A percentile compares a stretch with the other conserved stretches of the same genome.
These are phyloP conservation scores for Pipistrellus pipistrellus DNA, from an alignment of 2,797 vertebrate genomes.

Conservation along the genomic window DNA sequence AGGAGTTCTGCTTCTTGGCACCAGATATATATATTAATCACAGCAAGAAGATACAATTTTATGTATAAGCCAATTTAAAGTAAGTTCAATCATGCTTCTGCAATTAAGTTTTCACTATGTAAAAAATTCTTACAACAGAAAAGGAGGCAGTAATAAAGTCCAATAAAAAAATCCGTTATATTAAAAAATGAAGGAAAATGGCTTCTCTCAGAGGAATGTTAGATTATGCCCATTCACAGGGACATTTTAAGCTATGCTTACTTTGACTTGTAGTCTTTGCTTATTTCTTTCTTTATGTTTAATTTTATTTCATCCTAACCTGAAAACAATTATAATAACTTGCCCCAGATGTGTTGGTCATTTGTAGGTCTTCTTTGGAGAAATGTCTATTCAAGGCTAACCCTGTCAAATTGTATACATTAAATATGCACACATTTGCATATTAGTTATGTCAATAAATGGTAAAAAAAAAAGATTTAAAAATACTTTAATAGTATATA, in stretches of 20 bases:
- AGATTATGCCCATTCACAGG: background rate
- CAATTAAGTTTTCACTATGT: background rate
- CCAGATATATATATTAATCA: background rate
- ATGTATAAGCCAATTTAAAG: background rate
- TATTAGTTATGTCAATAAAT: background rate
- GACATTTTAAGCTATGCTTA: background rate
- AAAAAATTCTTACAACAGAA: background rate
- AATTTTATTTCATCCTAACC: slow-evolving; percentile 38
- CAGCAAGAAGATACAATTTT: background rate
- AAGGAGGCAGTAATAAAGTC: background rate
- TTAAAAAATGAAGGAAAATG: background rate
- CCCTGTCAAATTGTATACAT: background rate
- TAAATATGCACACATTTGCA: background rate
- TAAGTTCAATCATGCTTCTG: background rate
- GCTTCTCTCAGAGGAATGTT: background rate
- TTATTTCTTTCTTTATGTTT: background rate
- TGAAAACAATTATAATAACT: background rate
- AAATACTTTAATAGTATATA: background rate
- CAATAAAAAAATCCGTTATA: background rate
- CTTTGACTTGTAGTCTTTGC: background rate
- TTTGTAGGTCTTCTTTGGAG: background rate
- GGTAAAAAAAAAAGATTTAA: background rate
- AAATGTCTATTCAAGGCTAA: background rate
- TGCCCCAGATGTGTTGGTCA: background rate
- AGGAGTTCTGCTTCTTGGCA: background rate